phyloP scores from a whole-genome alignment of 2,888 invertebrate species.

The Reticulitermes lucifugus region DNA sequence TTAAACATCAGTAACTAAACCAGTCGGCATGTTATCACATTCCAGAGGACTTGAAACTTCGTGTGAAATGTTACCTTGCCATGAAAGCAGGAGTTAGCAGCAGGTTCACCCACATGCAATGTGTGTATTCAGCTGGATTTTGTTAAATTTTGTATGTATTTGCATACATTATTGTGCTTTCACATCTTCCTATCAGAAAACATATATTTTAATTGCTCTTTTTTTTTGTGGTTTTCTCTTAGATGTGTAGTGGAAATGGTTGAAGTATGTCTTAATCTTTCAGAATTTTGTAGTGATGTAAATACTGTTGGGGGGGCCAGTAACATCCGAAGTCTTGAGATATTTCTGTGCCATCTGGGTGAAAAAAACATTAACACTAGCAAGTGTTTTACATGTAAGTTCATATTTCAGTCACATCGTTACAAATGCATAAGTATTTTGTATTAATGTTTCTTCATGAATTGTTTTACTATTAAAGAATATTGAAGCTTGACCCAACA shows the following conservation, averaged over 20 bases:
- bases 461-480: conserved; percentile 6
- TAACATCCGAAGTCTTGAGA: neutral
- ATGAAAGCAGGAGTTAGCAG: neutral
- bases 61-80: neutral
- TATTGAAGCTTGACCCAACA: neutral
- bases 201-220: neutral
- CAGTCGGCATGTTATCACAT: too few relatives aligned
- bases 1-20: too few relatives aligned
- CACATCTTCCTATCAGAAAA: neutral
- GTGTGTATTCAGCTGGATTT: neutral
- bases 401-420: conserved; percentile 8
- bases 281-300: neutral
- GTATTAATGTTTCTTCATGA: conserved; percentile 16
- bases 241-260: neutral
- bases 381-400: neutral
- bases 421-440: conserved; percentile 9
- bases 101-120: neutral
- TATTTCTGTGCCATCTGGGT: neutral
- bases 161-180: neutral
- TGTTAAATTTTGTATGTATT: neutral
- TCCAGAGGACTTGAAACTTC: neutral
- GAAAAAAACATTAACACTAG: neutral
- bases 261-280: neutral
- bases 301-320: neutral
- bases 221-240: neutral